These are phyloP conservation scores for Sturnira hondurensis DNA, from an alignment of 2,113 vertebrate genomes.

Conservation along the genomic window DNA sequence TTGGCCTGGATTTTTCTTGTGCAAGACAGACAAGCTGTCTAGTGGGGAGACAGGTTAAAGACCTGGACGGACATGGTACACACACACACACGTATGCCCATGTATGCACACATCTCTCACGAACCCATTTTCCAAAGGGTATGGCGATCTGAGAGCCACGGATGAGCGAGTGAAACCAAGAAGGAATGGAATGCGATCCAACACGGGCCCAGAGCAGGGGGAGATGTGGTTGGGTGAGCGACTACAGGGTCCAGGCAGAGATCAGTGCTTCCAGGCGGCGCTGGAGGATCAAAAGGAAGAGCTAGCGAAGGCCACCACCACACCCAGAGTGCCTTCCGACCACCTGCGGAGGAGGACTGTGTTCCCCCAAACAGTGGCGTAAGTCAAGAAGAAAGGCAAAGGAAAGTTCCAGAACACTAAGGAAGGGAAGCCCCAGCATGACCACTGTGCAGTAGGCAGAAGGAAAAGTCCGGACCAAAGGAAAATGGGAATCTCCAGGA, in stretches of 20 bases:
- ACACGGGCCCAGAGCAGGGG: neutral
- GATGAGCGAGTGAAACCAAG: neutral
- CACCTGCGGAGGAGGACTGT: neutral
- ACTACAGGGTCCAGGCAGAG: neutral
- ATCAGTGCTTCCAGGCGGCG: neutral
- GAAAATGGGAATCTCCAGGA: neutral
- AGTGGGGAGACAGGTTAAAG: neutral
- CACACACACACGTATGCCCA: too few relatives aligned
- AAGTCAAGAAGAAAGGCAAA: neutral
- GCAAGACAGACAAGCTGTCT: neutral
- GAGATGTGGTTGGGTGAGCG: rapidly evolving
- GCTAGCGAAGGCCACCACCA: rapidly evolving
- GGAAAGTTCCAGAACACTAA: neutral
- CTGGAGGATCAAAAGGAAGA: too few relatives aligned
- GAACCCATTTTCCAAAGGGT: neutral
- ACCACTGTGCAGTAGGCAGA: neutral
- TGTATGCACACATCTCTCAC: neutral
- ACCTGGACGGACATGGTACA: neutral
- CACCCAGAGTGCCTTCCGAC: neutral
- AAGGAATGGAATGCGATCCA: neutral
- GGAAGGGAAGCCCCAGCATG: neutral
- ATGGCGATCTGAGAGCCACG: neutral
- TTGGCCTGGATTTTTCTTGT: neutral
- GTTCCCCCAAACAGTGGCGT: too few relatives aligned
- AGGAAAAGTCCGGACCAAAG: neutral